Percentiles rank a stretch among this genome's conserved stretches.
These are phyloP conservation scores for Saccopteryx leptura DNA, from an alignment of 2,113 vertebrate species.

Conservation along the genomic window DNA sequence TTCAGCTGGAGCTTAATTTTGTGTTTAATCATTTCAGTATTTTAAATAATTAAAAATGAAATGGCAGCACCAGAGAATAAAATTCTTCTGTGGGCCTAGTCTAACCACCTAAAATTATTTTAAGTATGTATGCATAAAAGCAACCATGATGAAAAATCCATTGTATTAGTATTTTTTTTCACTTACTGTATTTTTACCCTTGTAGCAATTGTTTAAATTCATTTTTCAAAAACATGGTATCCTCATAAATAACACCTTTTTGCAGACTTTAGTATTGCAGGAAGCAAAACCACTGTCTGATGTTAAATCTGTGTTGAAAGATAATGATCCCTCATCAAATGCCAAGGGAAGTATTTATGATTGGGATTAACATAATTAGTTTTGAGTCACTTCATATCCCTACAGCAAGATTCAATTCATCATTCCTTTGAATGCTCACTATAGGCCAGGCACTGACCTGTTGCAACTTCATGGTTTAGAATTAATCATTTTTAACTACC, in stretches of 20 bases:
- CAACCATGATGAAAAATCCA: slow-evolving; percentile 61
- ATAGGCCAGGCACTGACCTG: neutral
- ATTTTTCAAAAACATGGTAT: slow-evolving; percentile 75
- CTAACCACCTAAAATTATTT: slow-evolving; percentile 19
- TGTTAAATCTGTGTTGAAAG: slow-evolving; percentile 58
- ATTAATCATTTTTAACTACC: neutral
- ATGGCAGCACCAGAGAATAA: slow-evolving; percentile 19
- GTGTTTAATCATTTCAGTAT: slow-evolving; percentile 40
- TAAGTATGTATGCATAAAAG: slow-evolving; percentile 15
- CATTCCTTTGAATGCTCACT: neutral
- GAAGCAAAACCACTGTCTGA: neutral
- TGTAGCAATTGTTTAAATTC: slow-evolving; percentile 81
- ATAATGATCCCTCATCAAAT: slow-evolving; percentile 36
- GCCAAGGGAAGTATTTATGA: slow-evolving; percentile 5
- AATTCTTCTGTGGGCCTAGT: neutral
- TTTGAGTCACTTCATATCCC: slow-evolving; percentile 32
- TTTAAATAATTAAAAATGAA: slow-evolving; percentile 44
- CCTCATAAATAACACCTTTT: neutral
- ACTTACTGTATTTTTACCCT: slow-evolving; percentile 73
- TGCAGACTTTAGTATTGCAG: slow-evolving; percentile 37
- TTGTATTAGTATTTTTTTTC: neutral
- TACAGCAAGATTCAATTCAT: slow-evolving; percentile 39
- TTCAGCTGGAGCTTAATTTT: slow-evolving; percentile 48
- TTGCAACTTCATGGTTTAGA: neutral
- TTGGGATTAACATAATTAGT: slow-evolving; percentile 40